Base-by-base conservation (phyloP, 1,140 invertebrate species). In the Nilaparvata lugens region DNA sequence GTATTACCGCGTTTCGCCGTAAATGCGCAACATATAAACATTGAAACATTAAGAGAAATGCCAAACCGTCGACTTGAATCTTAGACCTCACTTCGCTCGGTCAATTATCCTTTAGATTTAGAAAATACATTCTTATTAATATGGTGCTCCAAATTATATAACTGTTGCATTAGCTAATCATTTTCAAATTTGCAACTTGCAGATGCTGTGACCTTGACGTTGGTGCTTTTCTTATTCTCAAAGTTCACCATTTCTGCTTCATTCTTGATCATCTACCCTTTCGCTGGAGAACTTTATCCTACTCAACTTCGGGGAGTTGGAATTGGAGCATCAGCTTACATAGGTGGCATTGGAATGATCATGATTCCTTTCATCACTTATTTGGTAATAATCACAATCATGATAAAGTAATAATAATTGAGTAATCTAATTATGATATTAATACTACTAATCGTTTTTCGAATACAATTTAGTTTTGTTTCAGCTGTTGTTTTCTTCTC, bases 361-460 rank as follows among this genome's bases (percentile, higher is more conserved):
- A 86, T 94, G 40, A 92, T 95, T 67, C 89, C 91, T 11, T 92
- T 95, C 73, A 87, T 95, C 45, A 93, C 89, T 45, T 92, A 93
- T 74, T 76, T 93, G 76, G 88, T 91, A 80, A 35, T 35, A 2
- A 35, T 35, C 3, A n/a, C n/a, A n/a, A n/a, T n/a, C n/a, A n/a
- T 79, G 77, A 67, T 55, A 5, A 14, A 58, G n/a, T n/a, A n/a
- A n/a, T n/a, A n/a, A n/a, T n/a, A n/a, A n/a, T n/a, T n/a, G n/a
- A n/a, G n/a, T n/a, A n/a, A n/a, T n/a, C n/a, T n/a, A n/a, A n/a
- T n/a, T n/a, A n/a, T n/a, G n/a, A n/a, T n/a, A n/a, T n/a, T n/a
- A n/a, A n/a, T n/a, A n/a, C n/a, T n/a, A n/a, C n/a, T n/a, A n/a
- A n/a, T n/a, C n/a, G n/a, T n/a, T n/a, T n/a, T n/a, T n/a, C n/a